Conservation (phyloP, 2,113 vertebrate genomes). For the Phalacrocorax carbo region DNA sequence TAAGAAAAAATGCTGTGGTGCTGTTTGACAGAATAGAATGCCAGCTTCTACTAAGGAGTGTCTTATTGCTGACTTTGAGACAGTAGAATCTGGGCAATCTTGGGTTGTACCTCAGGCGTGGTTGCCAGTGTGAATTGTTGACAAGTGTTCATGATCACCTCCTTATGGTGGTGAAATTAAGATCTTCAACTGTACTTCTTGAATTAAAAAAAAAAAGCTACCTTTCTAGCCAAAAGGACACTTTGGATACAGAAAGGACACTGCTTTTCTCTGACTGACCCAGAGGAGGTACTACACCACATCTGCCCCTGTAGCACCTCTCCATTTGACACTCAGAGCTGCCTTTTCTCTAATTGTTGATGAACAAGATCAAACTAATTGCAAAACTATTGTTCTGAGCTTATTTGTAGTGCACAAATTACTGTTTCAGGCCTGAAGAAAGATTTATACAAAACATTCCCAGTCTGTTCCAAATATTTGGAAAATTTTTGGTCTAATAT, state of each 20-base stretch:
- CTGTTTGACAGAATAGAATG: background rate
- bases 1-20: background rate
- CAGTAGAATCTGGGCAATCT: background rate
- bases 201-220: background rate
- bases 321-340: background rate
- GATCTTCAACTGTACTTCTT: background rate
- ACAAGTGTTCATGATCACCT: background rate
- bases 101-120: background rate
- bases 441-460: background rate
- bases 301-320: no score
- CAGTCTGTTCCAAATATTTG: background rate
- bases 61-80: background rate
- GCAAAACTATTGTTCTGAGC: background rate
- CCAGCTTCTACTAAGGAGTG: background rate
- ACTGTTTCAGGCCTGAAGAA: background rate
- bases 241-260: background rate
- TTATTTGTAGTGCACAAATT: background rate
- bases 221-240: background rate
- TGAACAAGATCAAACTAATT: background rate
- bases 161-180: background rate
- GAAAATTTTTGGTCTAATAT: background rate
- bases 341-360: background rate
- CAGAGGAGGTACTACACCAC: background rate
- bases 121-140: background rate
- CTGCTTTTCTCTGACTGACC: background rate